Base-by-base conservation (phyloP, 92 coral and sea anemone species). In the Porites cylindrica region DNA sequence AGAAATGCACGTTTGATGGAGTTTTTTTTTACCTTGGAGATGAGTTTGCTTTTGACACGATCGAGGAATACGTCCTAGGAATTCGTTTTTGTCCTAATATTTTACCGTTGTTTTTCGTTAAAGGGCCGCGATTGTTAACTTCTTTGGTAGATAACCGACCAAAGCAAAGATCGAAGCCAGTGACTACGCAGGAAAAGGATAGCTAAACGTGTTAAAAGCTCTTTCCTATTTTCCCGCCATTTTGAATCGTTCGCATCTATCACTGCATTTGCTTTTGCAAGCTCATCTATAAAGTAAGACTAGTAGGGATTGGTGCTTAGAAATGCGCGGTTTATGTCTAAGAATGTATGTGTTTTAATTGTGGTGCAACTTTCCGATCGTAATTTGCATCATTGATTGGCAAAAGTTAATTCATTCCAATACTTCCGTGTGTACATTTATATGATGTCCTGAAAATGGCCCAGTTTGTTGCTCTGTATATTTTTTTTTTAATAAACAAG, bases 151-250 rank as follows among this genome's bases (percentile, higher is more conserved):
- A 76, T 26, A 52, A 32, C 26, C 1, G 29, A 26, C 43, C 26
- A 24, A n/a, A 58, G 80, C 17, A 56, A 59, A 17, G 61, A 26
- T 14, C 51, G 52, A 14, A 38, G 38, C 10, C 10, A 58, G 67
- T 58, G 1, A 13, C 32, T 20, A 6, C 23, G 26, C 52, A 76
- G 67, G 38, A 12, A 20, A 78, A 62, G 26, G 60, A n/a, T 4
- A 38, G 18, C 47, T 47, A 18, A 20, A 18, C 4, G 70, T 43
- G 82, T 43, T 13, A 79, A 62, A 79, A 66, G 68, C 60, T 21
- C 17, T 1, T 63, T 32, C 26, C 17, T 43, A 20, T 43, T 79
- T 81, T 67, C 76, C 66, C 85, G 85, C 85, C 76, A 23, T 52
- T 81, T 81, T 32, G 24, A 29, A 16, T n/a, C 14, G 38, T 51